Conservation (phyloP, 2,797 vertebrate genomes). For the Cynopterus sphinx region DNA sequence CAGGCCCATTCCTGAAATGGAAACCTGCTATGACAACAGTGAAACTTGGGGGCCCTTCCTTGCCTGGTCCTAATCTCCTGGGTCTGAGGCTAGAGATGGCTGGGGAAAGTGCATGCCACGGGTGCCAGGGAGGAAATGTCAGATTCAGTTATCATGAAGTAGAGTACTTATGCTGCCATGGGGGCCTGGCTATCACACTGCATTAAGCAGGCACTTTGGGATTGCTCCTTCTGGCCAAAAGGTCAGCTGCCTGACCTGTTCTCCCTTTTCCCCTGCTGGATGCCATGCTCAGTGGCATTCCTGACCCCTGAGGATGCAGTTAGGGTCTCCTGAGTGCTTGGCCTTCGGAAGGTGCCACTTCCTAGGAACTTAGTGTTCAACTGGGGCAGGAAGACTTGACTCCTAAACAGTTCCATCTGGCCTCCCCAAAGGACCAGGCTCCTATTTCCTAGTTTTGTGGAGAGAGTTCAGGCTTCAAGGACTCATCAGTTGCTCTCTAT, state of each 20-base stretch:
- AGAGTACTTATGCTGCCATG: constrained; percentile 7
- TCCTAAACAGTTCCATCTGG: background rate
- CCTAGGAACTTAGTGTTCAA: background rate
- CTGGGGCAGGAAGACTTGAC: background rate
- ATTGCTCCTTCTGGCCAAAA: background rate
- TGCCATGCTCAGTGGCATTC: background rate
- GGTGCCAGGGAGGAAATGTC: constrained; percentile 39
- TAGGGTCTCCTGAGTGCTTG: background rate
- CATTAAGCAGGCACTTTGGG: constrained; percentile 20
- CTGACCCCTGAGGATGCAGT: background rate
- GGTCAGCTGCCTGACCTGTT: background rate
- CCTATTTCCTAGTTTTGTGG: background rate
- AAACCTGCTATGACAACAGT: background rate
- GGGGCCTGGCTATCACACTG: constrained; percentile 51
- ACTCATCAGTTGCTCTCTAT: background rate
- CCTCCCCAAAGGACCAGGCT: background rate
- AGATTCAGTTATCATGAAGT: constrained; percentile 16
- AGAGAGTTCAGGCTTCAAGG: background rate
- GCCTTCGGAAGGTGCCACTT: background rate
- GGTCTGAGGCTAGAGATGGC: background rate
- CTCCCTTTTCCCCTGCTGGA: background rate
- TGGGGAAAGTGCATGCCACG: background rate
- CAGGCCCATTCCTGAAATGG: background rate
- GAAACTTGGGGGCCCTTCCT: background rate
- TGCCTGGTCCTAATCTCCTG: background rate